A percentile compares a stretch with the other conserved stretches of the same genome.
phyloP scores from a whole-genome alignment of 2,888 invertebrate genomes.

The Pilophorus perplexus region DNA sequence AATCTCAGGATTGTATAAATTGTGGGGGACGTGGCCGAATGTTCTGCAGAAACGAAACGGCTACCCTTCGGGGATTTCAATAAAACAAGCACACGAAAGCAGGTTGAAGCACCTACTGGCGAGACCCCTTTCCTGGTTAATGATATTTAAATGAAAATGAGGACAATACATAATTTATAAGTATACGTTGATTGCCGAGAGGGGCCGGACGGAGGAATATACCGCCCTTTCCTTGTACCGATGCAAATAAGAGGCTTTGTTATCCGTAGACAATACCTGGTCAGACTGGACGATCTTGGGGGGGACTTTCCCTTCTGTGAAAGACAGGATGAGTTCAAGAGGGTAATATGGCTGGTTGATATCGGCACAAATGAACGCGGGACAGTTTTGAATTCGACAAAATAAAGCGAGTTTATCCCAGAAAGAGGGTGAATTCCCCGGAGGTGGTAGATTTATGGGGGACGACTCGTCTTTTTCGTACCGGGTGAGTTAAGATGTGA shows the following conservation, averaged over 20 bases:
- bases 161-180: slow-evolving; percentile 43
- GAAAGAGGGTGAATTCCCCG: no score
- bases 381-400: no score
- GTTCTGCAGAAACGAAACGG: not conserved
- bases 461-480: no score
- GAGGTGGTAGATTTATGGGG: no score
- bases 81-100: slow-evolving; percentile 10
- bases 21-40: not conserved
- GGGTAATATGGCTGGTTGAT: no score
- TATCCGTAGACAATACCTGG: slow-evolving; percentile 36
- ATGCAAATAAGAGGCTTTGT: slow-evolving; percentile 27
- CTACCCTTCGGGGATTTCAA: not conserved
- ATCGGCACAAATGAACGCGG: no score
- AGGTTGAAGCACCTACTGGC: slow-evolving; percentile 4
- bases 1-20: not conserved
- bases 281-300: slow-evolving; percentile 4
- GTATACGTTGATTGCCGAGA: slow-evolving; percentile 29
- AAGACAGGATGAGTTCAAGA: no score
- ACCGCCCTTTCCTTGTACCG: slow-evolving; percentile 36
- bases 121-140: not conserved
- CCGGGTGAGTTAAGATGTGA: slow-evolving; percentile 2
- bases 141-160: slow-evolving; percentile 39
- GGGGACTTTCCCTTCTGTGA: not conserved
- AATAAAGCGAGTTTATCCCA: no score
- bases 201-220: slow-evolving; percentile 6